These are phyloP conservation scores for Leucosticte australis DNA, from an alignment of 2,113 vertebrate genomes.

Conservation along the genomic window DNA sequence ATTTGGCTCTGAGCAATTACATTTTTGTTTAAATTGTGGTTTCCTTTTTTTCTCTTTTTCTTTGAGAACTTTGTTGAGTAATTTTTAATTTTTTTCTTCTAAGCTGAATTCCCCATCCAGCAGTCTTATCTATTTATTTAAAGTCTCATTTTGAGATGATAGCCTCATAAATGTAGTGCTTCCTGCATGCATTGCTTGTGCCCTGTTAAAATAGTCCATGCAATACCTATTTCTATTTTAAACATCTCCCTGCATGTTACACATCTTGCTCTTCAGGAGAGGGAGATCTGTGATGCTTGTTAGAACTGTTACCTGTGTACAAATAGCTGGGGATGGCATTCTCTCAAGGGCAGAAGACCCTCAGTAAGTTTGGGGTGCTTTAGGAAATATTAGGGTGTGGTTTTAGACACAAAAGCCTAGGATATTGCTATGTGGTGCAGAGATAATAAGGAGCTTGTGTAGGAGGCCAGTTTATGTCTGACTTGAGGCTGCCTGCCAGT, in stretches of 20 bases:
- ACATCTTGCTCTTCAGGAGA: not conserved
- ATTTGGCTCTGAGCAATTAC: not conserved
- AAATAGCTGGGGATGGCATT: not conserved
- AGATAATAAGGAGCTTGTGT: not conserved
- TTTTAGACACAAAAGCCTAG: not conserved
- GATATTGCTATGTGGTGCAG: not conserved
- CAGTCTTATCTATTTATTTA: not conserved
- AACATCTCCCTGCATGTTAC: rapidly evolving
- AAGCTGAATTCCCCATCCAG: not conserved
- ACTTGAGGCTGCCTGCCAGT: not conserved
- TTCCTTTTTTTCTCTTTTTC: not conserved
- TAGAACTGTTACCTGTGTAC: rapidly evolving
- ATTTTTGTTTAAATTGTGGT: not conserved
- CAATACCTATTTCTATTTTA: not conserved
- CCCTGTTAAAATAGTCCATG: not conserved
- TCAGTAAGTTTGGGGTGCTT: not conserved
- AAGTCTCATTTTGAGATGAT: not conserved
- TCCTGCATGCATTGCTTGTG: not conserved
- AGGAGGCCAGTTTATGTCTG: not conserved
- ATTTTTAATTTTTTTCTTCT: not conserved
- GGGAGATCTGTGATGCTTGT: not conserved
- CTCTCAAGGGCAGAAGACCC: not conserved
- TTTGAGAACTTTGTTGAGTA: not conserved
- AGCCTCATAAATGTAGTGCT: not conserved
- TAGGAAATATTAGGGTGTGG: not conserved